Base-by-base conservation (phyloP, 2,888 invertebrate species). In the Oxystoma pomonae region DNA sequence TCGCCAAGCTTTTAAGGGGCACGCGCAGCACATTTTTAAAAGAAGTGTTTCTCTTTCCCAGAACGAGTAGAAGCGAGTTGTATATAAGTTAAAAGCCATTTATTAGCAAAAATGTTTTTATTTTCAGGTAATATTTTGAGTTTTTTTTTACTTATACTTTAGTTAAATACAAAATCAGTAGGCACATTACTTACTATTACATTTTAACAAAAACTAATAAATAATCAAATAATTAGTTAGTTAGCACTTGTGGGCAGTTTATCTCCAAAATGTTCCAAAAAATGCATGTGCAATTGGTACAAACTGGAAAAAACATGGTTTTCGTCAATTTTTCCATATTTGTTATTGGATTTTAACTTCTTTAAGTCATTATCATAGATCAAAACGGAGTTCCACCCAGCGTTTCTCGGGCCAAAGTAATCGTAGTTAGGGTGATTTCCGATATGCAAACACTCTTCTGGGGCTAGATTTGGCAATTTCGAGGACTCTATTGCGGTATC, bases 341-440 rank as follows among this genome's bases (percentile, higher is more conserved):
- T 81, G 22, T 77, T 71, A 3, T n/a, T n/a, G n/a, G n/a, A n/a
- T 16, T 73, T 74, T 61, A 82, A 69, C 64, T 74, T 72, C 1
- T 77, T 69, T 1, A 76, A 70, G 63, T 77, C 75, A 57, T 55
- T 79, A 60, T 82, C 80, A 61, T 81, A 80, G 52, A 82, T 71
- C 69, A 86, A 68, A 72, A 85, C 71, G 0, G 91, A 87, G 76
- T 90, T 85, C 94, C 95, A 94, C 1, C 92, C 90, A 1, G 88
- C 87, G 19, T 82, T 81, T 69, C 76, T 84, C 0, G 96, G 94
- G 1, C 91, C 96, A 19, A 85, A 69, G 77, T 91, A 96, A 79
- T 96, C 96, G 49, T 88, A 84, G 22, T 83, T 79, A 1, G 88
- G 75, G 68, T 88, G 87, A 80, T 96, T 92, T 0, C 96, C 96